Evolutionary conservation across 2,113 vertebrate species (phyloP), one percentile per base, ranked within the genome.

Genomic region (Passer domesticus): DNA sequence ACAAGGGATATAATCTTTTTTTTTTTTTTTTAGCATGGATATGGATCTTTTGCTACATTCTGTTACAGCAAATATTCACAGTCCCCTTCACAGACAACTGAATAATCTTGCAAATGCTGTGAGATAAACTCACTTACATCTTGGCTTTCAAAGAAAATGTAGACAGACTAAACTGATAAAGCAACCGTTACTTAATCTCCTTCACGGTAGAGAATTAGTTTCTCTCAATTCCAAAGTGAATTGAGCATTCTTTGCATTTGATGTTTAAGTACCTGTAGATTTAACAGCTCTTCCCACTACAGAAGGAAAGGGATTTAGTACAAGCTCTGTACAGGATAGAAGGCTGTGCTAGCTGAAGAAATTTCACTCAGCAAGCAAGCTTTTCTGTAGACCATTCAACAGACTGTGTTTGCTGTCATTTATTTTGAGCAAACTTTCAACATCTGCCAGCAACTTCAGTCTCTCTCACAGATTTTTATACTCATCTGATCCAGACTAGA

Each of bases 131-230:
- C 85, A 93, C 63, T 94, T 87, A 80, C 4, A 6, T 77, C 72
- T 88, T 83, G 30, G 24, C 47, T 95, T 94, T 91, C 82, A 88
- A 83, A 92, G 41, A 58, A 78, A 68, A 85, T 4, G 22, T 2
- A 90, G 75, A 55, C 75, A 90, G 72, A 88, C 82, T 83, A 88
- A 85, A 86, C 73, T 81, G 92, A 94, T 88, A 96, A 92, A 83
- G 79, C 59, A 96, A 94, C 68, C 83, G 39, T 59, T 93, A 59
- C 70, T 70, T 95, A 93, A 93, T 93, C 82, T 92, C 74, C 37
- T 90, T 80, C 68, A 68, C 1, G 3, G 79, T 4, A 94, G 47
- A 83, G 47, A 95, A 93, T 81, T 96, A 90, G 82, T 70, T 95
- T 90, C 84, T 93, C 82, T 90, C 85, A 74, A 72, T 90, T 92